phyloP scores from a whole-genome alignment of 1,140 invertebrate species.

The Zaprionus kolodkinae region DNA sequence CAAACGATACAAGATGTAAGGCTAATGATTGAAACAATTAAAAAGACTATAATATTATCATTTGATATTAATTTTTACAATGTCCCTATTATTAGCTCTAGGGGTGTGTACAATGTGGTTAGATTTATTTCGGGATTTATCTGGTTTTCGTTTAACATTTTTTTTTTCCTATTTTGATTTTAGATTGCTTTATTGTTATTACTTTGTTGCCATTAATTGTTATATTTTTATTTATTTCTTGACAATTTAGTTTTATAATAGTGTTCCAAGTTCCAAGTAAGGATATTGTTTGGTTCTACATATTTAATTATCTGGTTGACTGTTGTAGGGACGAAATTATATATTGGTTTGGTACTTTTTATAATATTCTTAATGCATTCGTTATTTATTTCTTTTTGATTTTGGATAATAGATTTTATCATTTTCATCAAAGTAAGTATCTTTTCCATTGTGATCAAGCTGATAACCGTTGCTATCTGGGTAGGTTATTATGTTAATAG shows the following conservation, averaged over 20 bases:
- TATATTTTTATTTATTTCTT: constrained; percentile 5
- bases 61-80: background rate
- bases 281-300: background rate
- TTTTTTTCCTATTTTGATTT: background rate
- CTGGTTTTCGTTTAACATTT: no score
- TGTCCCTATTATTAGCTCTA: background rate
- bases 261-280: background rate
- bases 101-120: background rate
- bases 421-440: no score
- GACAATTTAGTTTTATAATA: background rate
- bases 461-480: background rate
- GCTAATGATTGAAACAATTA: background rate
- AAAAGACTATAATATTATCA: background rate
- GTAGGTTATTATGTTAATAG: background rate
- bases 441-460: no score
- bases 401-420: background rate
- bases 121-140: constrained; percentile 1
- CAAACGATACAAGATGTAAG: background rate
- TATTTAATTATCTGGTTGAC: background rate
- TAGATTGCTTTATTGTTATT: constrained; percentile 4
- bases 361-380: no score
- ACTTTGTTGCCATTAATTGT: constrained; percentile 1
- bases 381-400: background rate
- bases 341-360: background rate
- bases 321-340: background rate